These are phyloP conservation scores for Netelia melanura DNA, from an alignment of 2,888 invertebrate species.

Conservation along the genomic window DNA sequence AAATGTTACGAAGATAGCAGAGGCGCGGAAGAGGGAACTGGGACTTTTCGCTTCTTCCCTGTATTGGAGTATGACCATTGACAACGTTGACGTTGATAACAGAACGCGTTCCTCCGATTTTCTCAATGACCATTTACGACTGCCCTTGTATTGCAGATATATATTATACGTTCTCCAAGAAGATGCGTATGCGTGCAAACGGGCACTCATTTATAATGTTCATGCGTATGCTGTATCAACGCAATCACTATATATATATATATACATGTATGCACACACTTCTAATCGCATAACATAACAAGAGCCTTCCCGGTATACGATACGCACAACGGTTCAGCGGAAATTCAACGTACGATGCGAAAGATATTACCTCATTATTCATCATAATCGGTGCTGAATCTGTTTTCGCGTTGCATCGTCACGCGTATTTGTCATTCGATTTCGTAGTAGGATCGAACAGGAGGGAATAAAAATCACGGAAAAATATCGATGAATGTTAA, in stretches of 20 bases:
- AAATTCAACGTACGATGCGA: slow-evolving; percentile 17
- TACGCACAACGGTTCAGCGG: slow-evolving; percentile 1
- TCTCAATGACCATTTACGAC: slow-evolving; percentile 54
- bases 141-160: slow-evolving; percentile 26
- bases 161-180: background rate
- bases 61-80: slow-evolving; percentile 68
- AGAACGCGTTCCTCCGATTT: slow-evolving; percentile 49
- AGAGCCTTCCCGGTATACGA: slow-evolving; percentile 46
- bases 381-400: slow-evolving; percentile 20
- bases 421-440: slow-evolving; percentile 1
- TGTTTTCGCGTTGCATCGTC: background rate
- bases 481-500: background rate
- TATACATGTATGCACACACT: background rate
- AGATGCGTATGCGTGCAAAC: background rate
- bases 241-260: background rate
- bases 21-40: slow-evolving; percentile 50
- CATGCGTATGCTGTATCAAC: background rate
- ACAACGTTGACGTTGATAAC: slow-evolving; percentile 65
- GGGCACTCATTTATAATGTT: background rate
- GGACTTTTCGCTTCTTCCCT: slow-evolving; percentile 11
- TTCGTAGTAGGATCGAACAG: background rate
- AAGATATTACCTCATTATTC: slow-evolving; percentile 29
- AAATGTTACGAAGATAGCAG: slow-evolving; percentile 39
- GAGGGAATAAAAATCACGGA: background rate
- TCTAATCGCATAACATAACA: slow-evolving; percentile 37